Evolutionary conservation across 1,140 invertebrate species (phyloP), one percentile per base, ranked within the genome.

Genomic region (Platyura marginata): DNA sequence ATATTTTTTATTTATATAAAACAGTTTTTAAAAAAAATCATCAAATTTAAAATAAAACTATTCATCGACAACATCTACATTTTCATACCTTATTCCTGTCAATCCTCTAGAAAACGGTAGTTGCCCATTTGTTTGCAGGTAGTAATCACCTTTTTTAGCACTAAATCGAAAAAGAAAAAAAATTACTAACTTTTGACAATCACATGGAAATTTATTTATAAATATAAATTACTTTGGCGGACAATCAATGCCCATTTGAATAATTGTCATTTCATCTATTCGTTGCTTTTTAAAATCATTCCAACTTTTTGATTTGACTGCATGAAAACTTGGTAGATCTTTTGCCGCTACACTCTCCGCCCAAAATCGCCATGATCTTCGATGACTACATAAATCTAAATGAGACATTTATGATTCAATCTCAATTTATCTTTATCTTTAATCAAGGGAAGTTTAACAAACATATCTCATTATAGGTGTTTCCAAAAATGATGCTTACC

Each of bases 371-470:
- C 73, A 78, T 0, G 75, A 71, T 19, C 74, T 64, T 38, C 72
- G 64, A 54, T 81, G 77, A 50, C 70, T 77, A 49, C 76, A 79
- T 2, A 74, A 49, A 54, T 71, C 74, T 77, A 51, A 6, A 55
- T 13, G 25, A 8, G 25, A 8, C 25, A 29, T 8, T 29, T 8
- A 29, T 29, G 6, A 13, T 29, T 29, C 25, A 13, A 29, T 8
- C 13, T 29, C 25, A 6, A 29, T 29, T 29, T 29, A 29, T 29
- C 25, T 8, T 29, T 59, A 29, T 8, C 25, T 8, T 29, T 8
- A 13, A 29, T 29, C 6, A 29, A 8, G 25, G 6, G 25, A 11
- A 11, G 36, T 37, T 10, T 37, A 22, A 15, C 6, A 21, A 13
- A 29, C 45, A 48, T 43, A 22, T 13, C 33, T 34, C 19, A 35